Percentiles rank a stretch among this genome's conserved stretches.
Evolutionary conservation across 2,888 invertebrate species (phyloP).

Genomic region (Linnaemya vulpina): DNA sequence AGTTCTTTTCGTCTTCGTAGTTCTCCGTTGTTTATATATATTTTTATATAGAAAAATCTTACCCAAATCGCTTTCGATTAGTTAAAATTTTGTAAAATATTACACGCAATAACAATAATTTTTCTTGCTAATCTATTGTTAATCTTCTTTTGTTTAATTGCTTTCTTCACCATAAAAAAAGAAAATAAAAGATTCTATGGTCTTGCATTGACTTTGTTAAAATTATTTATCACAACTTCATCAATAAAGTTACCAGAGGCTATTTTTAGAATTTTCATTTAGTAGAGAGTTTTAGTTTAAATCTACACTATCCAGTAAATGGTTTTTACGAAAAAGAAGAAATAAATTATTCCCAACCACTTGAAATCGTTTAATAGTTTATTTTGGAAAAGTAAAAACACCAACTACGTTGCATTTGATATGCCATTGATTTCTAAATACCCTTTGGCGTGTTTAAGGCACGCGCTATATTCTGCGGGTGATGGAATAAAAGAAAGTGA

Average conservation of each 20-base stretch:
- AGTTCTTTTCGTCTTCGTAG: neutral
- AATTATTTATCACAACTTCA: constrained; percentile 1
- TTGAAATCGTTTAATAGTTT: constrained; percentile 54
- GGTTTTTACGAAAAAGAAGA: neutral
- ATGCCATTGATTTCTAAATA: constrained; percentile 49
- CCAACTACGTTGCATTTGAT: neutral
- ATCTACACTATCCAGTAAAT: neutral
- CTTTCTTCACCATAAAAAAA: too few relatives aligned
- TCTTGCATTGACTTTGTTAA: constrained; percentile 20
- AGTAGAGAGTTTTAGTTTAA: constrained; percentile 36
- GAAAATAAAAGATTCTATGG: neutral
- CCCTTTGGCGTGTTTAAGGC: constrained; percentile 65
- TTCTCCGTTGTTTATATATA: too few relatives aligned
- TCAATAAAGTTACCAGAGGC: constrained; percentile 1
- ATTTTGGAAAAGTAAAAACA: constrained; percentile 25
- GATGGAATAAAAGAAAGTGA: constrained; percentile 31
- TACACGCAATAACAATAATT: constrained; percentile 40
- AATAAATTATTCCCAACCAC: constrained; percentile 40
- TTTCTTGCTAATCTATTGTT: constrained; percentile 22
- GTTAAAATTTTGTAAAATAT: constrained; percentile 18
- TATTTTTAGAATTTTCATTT: constrained; percentile 57
- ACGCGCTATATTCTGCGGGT: constrained; percentile 61
- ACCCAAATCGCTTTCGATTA: constrained; percentile 54
- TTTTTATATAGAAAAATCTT: constrained; percentile 44
- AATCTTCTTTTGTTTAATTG: constrained; percentile 25